phyloP scores from a whole-genome alignment of 2,797 vertebrate genomes.

The Gymnoscopelus braueri region DNA sequence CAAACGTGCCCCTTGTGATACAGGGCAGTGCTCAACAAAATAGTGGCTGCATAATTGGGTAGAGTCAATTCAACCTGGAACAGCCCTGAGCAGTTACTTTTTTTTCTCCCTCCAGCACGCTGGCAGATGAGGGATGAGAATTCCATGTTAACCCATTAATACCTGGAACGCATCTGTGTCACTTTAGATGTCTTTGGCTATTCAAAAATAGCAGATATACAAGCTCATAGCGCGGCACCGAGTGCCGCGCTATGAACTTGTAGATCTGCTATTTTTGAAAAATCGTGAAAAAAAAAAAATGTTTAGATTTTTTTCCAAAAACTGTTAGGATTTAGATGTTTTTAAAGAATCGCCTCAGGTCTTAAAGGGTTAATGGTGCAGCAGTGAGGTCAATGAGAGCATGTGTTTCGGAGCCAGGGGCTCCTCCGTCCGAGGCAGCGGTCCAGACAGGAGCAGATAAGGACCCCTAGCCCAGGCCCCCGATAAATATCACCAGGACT shows the following conservation, averaged over 20 bases:
- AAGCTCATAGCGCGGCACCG: too few relatives aligned
- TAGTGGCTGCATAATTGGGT: constrained; percentile 7
- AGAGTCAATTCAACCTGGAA: constrained; percentile 15
- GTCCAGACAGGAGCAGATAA: constrained; percentile 58
- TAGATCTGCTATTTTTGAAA: too few relatives aligned
- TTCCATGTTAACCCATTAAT: constrained; percentile 9
- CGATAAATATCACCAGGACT: constrained; percentile 54
- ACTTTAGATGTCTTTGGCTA: too few relatives aligned
- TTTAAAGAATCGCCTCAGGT: too few relatives aligned
- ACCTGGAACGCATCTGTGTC: too few relatives aligned
- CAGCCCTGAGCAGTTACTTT: constrained; percentile 1
- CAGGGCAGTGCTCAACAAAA: constrained; percentile 11
- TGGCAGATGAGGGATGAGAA: constrained; percentile 42
- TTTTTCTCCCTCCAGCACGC: constrained; percentile 12
- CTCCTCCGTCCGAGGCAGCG: constrained; percentile 44
- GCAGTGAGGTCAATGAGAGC: constrained; percentile 54
- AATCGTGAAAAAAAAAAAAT: too few relatives aligned
- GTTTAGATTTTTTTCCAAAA: too few relatives aligned
- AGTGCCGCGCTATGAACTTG: too few relatives aligned
- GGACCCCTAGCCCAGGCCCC: constrained; percentile 13
- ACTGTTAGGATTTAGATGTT: too few relatives aligned
- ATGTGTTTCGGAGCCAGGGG: constrained; percentile 43
- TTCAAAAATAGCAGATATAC: too few relatives aligned
- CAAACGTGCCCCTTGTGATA: background rate
- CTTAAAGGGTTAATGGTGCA: background rate